Conservation (phyloP, 92 coral and sea anemone genomes). For the Porites lobata region DNA sequence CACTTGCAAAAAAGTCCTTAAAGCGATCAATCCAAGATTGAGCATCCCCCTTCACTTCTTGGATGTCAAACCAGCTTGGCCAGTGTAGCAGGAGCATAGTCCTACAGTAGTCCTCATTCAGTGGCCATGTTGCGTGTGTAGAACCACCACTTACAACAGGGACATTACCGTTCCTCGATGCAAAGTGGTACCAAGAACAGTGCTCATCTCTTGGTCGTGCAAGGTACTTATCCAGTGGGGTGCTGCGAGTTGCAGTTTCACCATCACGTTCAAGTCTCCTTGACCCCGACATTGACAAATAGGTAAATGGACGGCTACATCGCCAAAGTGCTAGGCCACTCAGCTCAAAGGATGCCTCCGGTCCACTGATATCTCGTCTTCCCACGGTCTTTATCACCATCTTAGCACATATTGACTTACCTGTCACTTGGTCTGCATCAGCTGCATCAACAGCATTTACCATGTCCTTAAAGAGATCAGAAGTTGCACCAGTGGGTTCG, state of each 20-base stretch:
- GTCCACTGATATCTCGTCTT: slow-evolving; percentile 29
- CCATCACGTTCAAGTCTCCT: slow-evolving; percentile 46
- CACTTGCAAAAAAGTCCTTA: background rate
- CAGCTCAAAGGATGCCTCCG: slow-evolving; percentile 41
- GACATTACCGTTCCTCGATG: no score
- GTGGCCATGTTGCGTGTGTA: slow-evolving; percentile 61
- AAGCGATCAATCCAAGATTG: slow-evolving; percentile 15
- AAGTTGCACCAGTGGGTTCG: slow-evolving; percentile 59
- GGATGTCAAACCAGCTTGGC: slow-evolving; percentile 62
- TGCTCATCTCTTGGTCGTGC: no score
- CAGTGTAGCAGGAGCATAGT: slow-evolving; percentile 61
- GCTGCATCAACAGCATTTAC: slow-evolving; percentile 44
- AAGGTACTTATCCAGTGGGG: no score
- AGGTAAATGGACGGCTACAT: slow-evolving; percentile 44
- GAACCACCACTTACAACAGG: slow-evolving; percentile 65
- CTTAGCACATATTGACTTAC: slow-evolving; percentile 43
- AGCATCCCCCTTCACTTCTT: slow-evolving; percentile 36
- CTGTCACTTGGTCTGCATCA: slow-evolving; percentile 10
- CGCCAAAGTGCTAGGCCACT: slow-evolving; percentile 55
- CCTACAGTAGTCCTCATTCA: slow-evolving; percentile 53
- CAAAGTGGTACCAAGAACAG: no score
- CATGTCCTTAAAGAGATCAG: slow-evolving; percentile 55
- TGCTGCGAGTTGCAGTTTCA: no score
- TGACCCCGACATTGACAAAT: slow-evolving; percentile 48
- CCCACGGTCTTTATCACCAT: slow-evolving; percentile 48